A percentile compares a stretch with the other conserved stretches of the same genome.
phyloP scores from a whole-genome alignment of 2,113 vertebrate genomes.

The Protobothrops flavoviridis region DNA sequence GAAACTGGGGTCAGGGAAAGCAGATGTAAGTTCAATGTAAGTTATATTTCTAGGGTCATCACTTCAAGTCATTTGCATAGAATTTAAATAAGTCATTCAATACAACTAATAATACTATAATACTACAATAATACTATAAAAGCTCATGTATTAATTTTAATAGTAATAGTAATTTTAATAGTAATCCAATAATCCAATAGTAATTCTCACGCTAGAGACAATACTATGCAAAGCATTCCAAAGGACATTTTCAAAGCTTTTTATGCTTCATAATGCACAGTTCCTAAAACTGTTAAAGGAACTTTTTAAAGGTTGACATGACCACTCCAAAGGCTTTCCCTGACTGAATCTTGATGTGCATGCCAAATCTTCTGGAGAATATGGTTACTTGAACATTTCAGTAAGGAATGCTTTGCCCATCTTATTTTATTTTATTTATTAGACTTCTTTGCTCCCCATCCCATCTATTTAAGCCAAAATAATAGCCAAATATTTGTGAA shows the following conservation, averaged over 20 bases:
- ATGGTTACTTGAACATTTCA: not conserved
- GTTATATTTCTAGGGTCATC: slow-evolving; percentile 20
- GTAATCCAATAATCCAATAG: slow-evolving; percentile 19
- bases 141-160: not conserved
- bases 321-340: not conserved
- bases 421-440: too few relatives aligned
- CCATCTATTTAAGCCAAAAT: too few relatives aligned
- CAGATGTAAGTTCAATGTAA: slow-evolving; percentile 23
- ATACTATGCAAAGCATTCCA: not conserved
- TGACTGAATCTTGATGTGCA: not conserved
- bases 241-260: not conserved
- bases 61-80: slow-evolving; percentile 34
- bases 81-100: slow-evolving; percentile 23
- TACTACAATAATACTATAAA: not conserved
- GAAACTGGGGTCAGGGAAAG: not conserved
- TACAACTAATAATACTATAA: slow-evolving; percentile 6
- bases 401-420: not conserved
- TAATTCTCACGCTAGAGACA: not conserved
- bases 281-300: not conserved
- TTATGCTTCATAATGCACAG: slow-evolving; percentile 13
- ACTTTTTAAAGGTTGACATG: not conserved
- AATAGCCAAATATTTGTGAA: not conserved
- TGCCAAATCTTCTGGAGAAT: not conserved
- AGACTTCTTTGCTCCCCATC: too few relatives aligned
- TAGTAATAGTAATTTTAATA: slow-evolving; percentile 10